Conservation (phyloP, 2,888 invertebrate genomes). For the Eledona agricola region DNA sequence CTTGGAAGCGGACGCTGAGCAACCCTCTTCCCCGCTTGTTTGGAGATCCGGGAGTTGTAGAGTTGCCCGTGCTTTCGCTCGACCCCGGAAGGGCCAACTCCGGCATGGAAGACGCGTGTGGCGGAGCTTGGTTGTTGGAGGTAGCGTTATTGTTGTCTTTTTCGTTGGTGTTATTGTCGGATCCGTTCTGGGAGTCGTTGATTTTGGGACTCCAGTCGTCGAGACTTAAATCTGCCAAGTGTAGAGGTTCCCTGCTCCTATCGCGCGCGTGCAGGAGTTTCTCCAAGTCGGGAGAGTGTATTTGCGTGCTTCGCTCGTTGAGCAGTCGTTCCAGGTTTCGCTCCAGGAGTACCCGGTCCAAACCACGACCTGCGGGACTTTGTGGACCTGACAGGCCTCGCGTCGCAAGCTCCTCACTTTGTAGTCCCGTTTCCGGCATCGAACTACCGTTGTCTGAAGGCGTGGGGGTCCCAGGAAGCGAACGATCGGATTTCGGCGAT, state of each 20-base stretch:
- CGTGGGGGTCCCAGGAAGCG: conserved; percentile 61
- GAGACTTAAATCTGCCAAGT: conserved; percentile 67
- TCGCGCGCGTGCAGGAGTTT: conserved; percentile 67
- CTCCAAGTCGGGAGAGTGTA: conserved; percentile 60
- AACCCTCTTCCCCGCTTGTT: conserved; percentile 59
- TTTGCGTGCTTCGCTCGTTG: conserved; percentile 62
- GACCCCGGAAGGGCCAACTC: conserved; percentile 64
- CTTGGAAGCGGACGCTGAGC: conserved; percentile 67
- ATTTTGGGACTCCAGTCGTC: conserved; percentile 66
- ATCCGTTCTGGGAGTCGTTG: conserved; percentile 53
- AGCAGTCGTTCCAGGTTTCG: conserved; percentile 72
- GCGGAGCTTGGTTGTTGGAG: conserved; percentile 53
- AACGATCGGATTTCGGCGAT: conserved; percentile 60
- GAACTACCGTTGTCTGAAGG: conserved; percentile 52
- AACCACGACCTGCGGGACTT: conserved; percentile 62
- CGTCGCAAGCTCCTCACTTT: conserved; percentile 45
- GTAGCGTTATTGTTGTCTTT: conserved; percentile 50
- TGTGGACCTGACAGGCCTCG: conserved; percentile 45
- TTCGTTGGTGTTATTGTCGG: conserved; percentile 47
- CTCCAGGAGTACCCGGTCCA: conserved; percentile 75
- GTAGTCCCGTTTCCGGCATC: conserved; percentile 37
- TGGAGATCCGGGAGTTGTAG: conserved; percentile 59
- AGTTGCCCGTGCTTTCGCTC: conserved; percentile 48
- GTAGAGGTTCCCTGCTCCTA: conserved; percentile 68
- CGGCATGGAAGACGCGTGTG: conserved; percentile 71